Conservation (phyloP, 2,888 invertebrate genomes). For the Tanypteryx hageni region DNA sequence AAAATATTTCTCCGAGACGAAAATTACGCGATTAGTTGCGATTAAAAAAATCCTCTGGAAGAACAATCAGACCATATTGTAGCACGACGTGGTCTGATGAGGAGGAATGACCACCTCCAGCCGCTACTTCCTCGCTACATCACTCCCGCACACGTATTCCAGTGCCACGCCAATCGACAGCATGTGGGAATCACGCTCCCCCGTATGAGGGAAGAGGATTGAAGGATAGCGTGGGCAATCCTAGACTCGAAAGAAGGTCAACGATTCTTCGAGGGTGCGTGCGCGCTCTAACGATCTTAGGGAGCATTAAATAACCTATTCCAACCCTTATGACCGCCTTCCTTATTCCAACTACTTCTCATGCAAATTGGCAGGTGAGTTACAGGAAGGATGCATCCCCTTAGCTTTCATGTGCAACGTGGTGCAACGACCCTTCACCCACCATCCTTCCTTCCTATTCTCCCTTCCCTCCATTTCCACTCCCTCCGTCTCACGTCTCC, state of each 20-base stretch:
- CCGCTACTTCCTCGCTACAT: neutral
- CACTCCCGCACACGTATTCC: neutral
- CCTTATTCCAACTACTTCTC: constrained; percentile 14
- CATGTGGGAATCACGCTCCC: neutral
- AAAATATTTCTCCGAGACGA: too few species aligned
- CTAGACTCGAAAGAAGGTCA: neutral
- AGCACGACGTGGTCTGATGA: neutral
- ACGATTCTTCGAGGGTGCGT: neutral
- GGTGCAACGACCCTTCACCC: constrained; percentile 1
- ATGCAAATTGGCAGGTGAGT: constrained; percentile 22
- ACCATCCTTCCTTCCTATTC: neutral
- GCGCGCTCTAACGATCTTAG: constrained; percentile 1
- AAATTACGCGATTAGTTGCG: too few species aligned
- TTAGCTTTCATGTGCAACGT: neutral
- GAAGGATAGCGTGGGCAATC: neutral
- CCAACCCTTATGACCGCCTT: neutral
- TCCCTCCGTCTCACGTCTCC: too few species aligned
- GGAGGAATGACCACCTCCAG: neutral
- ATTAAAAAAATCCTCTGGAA: neutral
- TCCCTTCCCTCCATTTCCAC: too few species aligned
- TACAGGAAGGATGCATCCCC: neutral
- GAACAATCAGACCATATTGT: neutral
- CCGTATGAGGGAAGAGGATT: too few species aligned
- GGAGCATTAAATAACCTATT: neutral
- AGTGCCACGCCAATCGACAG: neutral